A percentile compares a stretch with the other conserved stretches of the same genome.
phyloP scores from a whole-genome alignment of 2,797 vertebrate genomes.

The Anolis apletophallus region DNA sequence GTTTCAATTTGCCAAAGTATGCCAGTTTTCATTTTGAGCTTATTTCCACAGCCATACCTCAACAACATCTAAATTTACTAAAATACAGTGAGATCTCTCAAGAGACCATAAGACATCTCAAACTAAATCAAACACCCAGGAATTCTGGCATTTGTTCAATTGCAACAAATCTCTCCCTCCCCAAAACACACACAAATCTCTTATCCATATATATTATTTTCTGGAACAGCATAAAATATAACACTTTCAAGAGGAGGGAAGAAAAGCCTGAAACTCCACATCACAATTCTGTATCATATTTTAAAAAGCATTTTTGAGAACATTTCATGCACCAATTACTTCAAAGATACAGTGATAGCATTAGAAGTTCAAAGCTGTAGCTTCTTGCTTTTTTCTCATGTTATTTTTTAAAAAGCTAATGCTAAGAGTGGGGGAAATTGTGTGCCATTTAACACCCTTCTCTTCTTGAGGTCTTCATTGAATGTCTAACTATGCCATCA shows the following conservation, averaged over 20 bases:
- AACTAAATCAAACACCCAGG: slow-evolving; percentile 46
- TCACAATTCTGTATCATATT: slow-evolving; percentile 64
- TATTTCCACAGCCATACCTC: slow-evolving; percentile 53
- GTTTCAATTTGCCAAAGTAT: slow-evolving; percentile 32
- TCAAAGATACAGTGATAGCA: slow-evolving; percentile 71
- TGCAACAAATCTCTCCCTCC: slow-evolving; percentile 30
- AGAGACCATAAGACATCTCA: slow-evolving; percentile 50
- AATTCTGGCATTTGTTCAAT: slow-evolving; percentile 45
- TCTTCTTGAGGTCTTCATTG: slow-evolving; percentile 32
- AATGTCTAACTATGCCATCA: slow-evolving; percentile 29
- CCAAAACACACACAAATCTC: neutral
- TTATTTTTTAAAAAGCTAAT: slow-evolving; percentile 62
- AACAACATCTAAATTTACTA: slow-evolving; percentile 57
- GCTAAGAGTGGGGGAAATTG: slow-evolving; percentile 49
- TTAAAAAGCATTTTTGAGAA: slow-evolving; percentile 65
- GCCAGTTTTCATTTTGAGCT: slow-evolving; percentile 48
- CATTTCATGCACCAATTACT: slow-evolving; percentile 71
- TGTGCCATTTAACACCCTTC: slow-evolving; percentile 28
- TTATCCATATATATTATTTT: slow-evolving; percentile 14
- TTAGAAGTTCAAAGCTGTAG: slow-evolving; percentile 65
- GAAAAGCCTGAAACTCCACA: slow-evolving; percentile 19
- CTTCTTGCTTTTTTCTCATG: slow-evolving; percentile 53
- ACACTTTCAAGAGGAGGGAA: neutral
- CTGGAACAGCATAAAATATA: neutral
- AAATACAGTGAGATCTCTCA: slow-evolving; percentile 39